Evolutionary conservation across 2,113 vertebrate species (phyloP), one percentile per base, ranked within the genome.

Genomic region (Apus apus): DNA sequence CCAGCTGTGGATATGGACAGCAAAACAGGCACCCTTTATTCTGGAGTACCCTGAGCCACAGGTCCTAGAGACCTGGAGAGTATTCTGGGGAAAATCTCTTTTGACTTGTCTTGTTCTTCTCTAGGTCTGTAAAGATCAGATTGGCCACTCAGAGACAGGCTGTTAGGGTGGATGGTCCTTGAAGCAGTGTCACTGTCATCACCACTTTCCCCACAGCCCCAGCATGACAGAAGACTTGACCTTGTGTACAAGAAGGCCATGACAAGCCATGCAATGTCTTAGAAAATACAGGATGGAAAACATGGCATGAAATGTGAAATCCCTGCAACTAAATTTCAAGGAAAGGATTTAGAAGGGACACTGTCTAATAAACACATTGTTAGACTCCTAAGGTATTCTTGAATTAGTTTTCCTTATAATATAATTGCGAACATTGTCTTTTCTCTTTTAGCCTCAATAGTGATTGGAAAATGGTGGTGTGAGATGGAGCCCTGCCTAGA

Each of bases 391-490:
- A 88, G 73, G 30, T 34, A 46, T 20, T 53, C 25, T 57, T 95
- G 71, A 36, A 92, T 67, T 64, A 72, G 36, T 38, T 50, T 70
- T 86, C n/a, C 1, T 46, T 80, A 29, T 84, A 65, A 85, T 72
- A 7, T 1, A 46, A 68, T 40, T 90, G 34, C 93, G 85, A 94
- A 95, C 36, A 1, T 25, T 89, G 11, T 94, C 92, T 82, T 96
- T 87, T 96, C 88, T 96, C 92, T 95, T 91, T 53, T 91, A 99
- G 99, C 99, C 67, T 99, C 99, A 97, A 99, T 99, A 96, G 99
- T 99, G 96, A 99, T 99, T 97, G 99, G 99, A 82, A 99, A 99
- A 90, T 99, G 99, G 99, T 99, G 99, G 99, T 99, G 99, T 97
- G 99, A 99, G 98, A 99, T 99, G 99, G 99, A 99, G 89, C 99